Evolutionary conservation across 2,797 vertebrate species (phyloP), one percentile per base, ranked within the genome.

Genomic region (Falco concolor): DNA sequence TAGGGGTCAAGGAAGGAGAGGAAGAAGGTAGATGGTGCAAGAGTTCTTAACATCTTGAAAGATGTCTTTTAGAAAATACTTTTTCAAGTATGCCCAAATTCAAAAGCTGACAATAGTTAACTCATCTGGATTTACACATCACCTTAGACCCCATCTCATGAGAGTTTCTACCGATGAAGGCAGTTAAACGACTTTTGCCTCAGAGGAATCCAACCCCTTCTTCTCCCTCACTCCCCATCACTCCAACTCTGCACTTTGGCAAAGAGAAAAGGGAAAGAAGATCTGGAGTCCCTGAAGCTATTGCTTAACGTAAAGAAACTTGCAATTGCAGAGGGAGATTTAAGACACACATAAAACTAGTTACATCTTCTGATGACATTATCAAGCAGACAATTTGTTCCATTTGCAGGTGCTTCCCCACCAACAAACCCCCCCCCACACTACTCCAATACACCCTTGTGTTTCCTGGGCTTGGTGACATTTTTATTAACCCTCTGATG

Each of bases 61-160:
- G 21, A 56, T 5, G 18, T 15, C 2, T 53, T 68, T 72, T 56
- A 28, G 34, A 60, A 88, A 91, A 70, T 12, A 44, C 5, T 27
- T 91, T 91, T 86, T 60, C 28, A 84, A 68, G 19, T 50, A 57
- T 45, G 18, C 12, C 32, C 36, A 81, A 88, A 75, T 34, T 45
- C 25, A 75, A 88, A 88, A 78, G 25, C 25, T 93, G n/a, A 88
- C 90, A 90, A 72, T 8, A 74, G 28, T 28, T 75, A 74, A 61
- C 34, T 54, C 24, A 60, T 22, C 54, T 1, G 0, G 44, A 60
- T 57, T 82, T 76, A 57, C 21, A 24, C 2, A 23, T 20, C 0
- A 0, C 17, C 56, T 83, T 74, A 85, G 30, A 74, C 49, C 5
- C 16, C 21, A 44, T 17, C 13, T 60, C 14, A 25, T 19, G 28